Base-by-base conservation (phyloP, 2,797 vertebrate genomes). In the Gymnoscopelus microlampas region DNA sequence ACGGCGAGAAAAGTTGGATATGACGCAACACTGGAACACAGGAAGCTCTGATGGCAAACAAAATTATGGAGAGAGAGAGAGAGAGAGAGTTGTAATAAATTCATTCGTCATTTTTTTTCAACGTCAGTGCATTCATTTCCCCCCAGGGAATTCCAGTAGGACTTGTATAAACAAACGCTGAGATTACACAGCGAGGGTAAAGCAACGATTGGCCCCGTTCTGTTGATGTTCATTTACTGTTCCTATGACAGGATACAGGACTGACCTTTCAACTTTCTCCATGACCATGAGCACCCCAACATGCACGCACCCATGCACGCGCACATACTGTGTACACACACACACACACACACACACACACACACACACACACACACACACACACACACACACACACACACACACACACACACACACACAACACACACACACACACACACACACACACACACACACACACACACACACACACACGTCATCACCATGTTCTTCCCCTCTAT, bases 151-250 rank as follows among this genome's bases (percentile, higher is more conserved):
- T 93, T 93, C 91, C 90, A 86, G 71, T 71, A 82, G 76, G 85
- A 66, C 70, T 75, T 79, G 83, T 81, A 67, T 79, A 87, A 89
- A 89, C 85, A 89, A 80, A 86, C 54, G 9, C 5, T 0, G 53
- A 80, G 82, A 87, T 90, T 88, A 75, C 49, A 15, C 71, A 89
- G 66, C 82, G 83, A 85, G 81, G 81, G 77, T 86, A 87, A 83
- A 66, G 78, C 84, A 74, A 86, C 77, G 77, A 78, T 81, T 4
- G 24, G 81, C 77, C 76, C 64, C 74, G 85, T 81, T 86, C 82
- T 83, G 87, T 88, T 91, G 91, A 93, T 93, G 39, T 44, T 44
- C 39, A 91, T 92, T 93, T 89, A 90, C 84, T 75, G 78, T 86
- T 73, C 83, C 39, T 44, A 87, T 86, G 79, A 91, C 85, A 86